phyloP scores from a whole-genome alignment of 1,140 invertebrate species.

The Trinorchestia longiramus region DNA sequence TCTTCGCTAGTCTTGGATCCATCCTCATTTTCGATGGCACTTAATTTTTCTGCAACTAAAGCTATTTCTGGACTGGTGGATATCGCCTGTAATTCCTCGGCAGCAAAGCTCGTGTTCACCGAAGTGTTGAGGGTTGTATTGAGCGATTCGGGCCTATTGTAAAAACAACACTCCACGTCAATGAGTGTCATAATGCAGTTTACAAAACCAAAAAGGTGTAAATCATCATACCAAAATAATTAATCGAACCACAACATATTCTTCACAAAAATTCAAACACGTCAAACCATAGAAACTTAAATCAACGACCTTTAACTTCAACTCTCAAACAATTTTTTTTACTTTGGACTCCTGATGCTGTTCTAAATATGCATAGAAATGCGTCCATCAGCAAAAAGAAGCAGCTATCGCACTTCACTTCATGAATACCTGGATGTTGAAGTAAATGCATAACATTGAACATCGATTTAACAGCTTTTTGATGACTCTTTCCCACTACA shows the following conservation, averaged over 20 bases:
- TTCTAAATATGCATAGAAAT: too few species aligned
- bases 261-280: neutral
- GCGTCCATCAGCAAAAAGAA: too few species aligned
- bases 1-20: conserved; percentile 23
- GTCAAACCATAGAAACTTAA: neutral
- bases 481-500: too few species aligned
- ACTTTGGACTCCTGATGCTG: neutral
- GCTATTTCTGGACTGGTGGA: conserved; percentile 24
- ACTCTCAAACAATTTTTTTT: neutral
- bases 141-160: conserved; percentile 64
- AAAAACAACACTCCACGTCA: conserved; percentile 39
- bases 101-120: conserved; percentile 61
- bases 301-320: neutral
- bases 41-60: conserved; percentile 32
- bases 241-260: neutral
- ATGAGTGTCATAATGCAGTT: neutral
- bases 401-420: too few species aligned
- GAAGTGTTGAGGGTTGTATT: conserved; percentile 66
- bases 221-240: neutral
- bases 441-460: too few species aligned
- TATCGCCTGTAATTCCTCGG: conserved; percentile 15
- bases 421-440: too few species aligned
- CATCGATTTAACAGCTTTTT: too few species aligned
- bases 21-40: conserved; percentile 33
- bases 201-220: neutral